Conservation (phyloP, 2,113 vertebrate genomes). For the Carettochelys insculpta region DNA sequence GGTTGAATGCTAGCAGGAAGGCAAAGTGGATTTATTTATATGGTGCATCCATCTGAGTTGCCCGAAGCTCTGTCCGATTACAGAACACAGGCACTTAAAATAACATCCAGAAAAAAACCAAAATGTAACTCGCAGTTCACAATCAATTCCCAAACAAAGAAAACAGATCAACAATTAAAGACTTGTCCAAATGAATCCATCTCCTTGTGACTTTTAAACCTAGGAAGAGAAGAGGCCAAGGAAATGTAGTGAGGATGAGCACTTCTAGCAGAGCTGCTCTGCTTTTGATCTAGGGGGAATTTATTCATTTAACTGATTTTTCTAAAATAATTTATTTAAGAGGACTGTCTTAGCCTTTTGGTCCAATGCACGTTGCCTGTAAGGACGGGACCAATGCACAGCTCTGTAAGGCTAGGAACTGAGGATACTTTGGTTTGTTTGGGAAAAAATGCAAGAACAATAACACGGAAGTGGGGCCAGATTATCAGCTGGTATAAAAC, state of each 20-base stretch:
- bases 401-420: neutral
- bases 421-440: neutral
- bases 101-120: constrained; percentile 23
- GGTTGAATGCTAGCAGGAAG: constrained; percentile 13
- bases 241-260: neutral
- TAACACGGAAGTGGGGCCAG: neutral
- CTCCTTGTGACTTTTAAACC: constrained; percentile 36
- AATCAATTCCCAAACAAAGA: neutral
- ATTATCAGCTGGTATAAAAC: neutral
- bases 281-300: neutral
- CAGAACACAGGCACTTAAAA: constrained; percentile 47
- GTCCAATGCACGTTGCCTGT: neutral
- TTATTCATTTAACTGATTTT: neutral
- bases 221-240: neutral
- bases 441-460: neutral
- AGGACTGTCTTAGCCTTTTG: neutral
- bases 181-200: neutral
- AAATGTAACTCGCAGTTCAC: constrained; percentile 21
- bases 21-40: neutral
- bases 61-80: constrained; percentile 20
- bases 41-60: neutral
- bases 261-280: neutral
- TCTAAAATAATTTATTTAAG: neutral
- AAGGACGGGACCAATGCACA: neutral
- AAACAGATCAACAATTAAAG: neutral